phyloP scores from a whole-genome alignment of 1,140 invertebrate genomes.

The Drosophila santomea region DNA sequence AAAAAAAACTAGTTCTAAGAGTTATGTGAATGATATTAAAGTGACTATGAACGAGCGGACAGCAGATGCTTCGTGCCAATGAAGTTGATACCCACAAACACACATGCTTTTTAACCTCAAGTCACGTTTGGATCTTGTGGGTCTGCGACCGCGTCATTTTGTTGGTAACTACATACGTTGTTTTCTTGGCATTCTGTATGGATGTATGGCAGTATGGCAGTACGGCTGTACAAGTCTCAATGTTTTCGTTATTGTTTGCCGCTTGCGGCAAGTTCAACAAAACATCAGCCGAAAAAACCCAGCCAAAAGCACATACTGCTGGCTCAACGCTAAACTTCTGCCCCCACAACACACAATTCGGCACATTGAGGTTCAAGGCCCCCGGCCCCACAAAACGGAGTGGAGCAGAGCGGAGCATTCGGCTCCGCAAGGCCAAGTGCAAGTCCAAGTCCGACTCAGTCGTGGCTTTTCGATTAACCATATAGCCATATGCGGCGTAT shows the following conservation, averaged over 20 bases:
- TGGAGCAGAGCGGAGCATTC: conserved; percentile 60
- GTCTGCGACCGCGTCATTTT: conserved; percentile 67
- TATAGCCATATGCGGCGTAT: conserved; percentile 4
- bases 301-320: conserved; percentile 75
- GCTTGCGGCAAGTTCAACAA: conserved; percentile 70
- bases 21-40: conserved; percentile 51
- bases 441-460: conserved; percentile 55
- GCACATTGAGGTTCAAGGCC: conserved; percentile 81
- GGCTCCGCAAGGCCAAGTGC: conserved; percentile 73
- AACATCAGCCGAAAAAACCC: conserved; percentile 48
- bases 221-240: conserved; percentile 5
- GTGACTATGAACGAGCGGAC: conserved; percentile 41
- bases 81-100: conserved; percentile 24
- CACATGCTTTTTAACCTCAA: conserved; percentile 61
- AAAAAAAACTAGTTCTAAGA: conserved; percentile 43
- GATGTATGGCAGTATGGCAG: not conserved
- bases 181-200: conserved; percentile 50
- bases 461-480: conserved; percentile 28
- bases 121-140: conserved; percentile 77
- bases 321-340: conserved; percentile 55
- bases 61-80: conserved; percentile 56
- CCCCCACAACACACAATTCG: conserved; percentile 62
- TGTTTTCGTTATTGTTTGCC: conserved; percentile 46
- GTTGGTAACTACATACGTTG: conserved; percentile 25
- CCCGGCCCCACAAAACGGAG: conserved; percentile 44